Evolutionary conservation across 2,797 vertebrate species (phyloP).

Genomic region (Falco novaeseelandiae): DNA sequence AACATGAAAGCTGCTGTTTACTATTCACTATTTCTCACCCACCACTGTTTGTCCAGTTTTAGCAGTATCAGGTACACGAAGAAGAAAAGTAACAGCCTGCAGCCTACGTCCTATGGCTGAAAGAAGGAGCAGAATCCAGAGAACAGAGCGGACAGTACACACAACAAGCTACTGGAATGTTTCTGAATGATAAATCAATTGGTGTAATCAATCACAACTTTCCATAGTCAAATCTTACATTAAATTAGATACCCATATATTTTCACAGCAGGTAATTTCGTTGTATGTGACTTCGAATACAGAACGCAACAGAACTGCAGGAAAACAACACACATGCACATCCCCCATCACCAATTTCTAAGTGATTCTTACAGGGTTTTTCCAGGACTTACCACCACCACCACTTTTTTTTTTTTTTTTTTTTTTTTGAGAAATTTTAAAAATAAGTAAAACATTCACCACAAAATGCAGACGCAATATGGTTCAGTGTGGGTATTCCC

Average conservation of each 20-base stretch:
- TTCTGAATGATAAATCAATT: background rate
- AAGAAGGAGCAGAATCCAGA: background rate
- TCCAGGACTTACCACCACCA: too few species aligned
- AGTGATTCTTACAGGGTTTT: background rate
- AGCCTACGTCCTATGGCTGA: fast-evolving
- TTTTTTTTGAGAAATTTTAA: background rate
- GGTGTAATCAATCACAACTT: background rate
- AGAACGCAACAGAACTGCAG: background rate
- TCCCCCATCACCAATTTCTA: background rate
- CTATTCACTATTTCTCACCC: background rate
- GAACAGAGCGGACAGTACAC: fast-evolving
- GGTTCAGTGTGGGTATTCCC: background rate
- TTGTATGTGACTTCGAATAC: fast-evolving
- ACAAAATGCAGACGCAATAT: background rate
- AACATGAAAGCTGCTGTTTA: background rate
- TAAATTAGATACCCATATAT: background rate
- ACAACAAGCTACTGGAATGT: background rate
- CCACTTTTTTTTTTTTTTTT: too few species aligned
- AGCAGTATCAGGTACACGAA: background rate
- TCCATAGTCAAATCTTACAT: background rate
- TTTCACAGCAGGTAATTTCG: background rate
- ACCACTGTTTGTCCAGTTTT: background rate
- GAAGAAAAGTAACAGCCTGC: background rate
- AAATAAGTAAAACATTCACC: background rate
- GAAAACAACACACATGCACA: fast-evolving